phyloP scores from a whole-genome alignment of 1,140 invertebrate genomes.

The Drosophila dunni region DNA sequence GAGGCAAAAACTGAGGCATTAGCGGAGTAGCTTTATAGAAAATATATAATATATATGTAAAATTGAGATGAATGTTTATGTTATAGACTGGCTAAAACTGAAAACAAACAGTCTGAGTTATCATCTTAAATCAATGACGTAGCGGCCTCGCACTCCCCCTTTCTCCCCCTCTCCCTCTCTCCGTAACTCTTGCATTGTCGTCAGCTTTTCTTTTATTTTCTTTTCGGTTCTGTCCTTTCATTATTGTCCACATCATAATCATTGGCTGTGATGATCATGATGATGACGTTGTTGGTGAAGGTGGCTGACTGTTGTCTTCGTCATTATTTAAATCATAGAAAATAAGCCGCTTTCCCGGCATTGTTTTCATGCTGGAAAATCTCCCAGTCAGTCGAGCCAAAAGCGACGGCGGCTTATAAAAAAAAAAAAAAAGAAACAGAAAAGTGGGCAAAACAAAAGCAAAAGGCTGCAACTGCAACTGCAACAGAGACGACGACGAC shows the following conservation, averaged over 20 bases:
- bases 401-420: constrained; percentile 44
- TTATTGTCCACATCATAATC: constrained; percentile 13
- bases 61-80: constrained; percentile 30
- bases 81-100: constrained; percentile 14
- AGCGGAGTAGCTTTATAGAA: constrained; percentile 29
- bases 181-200: constrained; percentile 1
- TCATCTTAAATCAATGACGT: constrained; percentile 49
- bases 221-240: not conserved
- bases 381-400: constrained; percentile 49
- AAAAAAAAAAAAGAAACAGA: constrained; percentile 49
- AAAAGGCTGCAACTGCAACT: constrained; percentile 52
- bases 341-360: constrained; percentile 81
- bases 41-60: constrained; percentile 7
- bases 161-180: no score
- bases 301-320: constrained; percentile 68
- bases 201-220: constrained; percentile 8
- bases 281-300: constrained; percentile 36
- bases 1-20: constrained; percentile 46
- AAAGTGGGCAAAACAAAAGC: constrained; percentile 70
- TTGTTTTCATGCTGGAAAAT: constrained; percentile 79
- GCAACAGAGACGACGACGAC: constrained; percentile 43
- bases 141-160: not conserved
- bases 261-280: not conserved
- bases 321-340: constrained; percentile 83
- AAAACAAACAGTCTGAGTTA: constrained; percentile 30